Conservation (phyloP, 2,113 vertebrate species). For the Heterochromis multidens region DNA sequence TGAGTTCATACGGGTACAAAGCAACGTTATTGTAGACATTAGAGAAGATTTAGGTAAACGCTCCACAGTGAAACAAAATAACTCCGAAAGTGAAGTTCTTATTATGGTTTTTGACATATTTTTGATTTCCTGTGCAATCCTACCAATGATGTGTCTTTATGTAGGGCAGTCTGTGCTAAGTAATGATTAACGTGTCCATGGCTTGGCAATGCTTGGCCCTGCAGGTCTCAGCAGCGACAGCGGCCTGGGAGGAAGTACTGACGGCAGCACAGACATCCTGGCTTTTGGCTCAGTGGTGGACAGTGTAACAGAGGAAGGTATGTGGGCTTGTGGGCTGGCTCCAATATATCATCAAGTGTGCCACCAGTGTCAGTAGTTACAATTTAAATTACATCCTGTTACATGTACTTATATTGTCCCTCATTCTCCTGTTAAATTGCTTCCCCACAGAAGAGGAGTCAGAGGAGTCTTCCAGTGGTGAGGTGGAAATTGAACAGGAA, state of each 20-base stretch:
- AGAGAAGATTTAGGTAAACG: not conserved
- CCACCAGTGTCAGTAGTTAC: not conserved
- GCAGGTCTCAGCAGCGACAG: constrained; percentile 98
- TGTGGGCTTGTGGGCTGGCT: not conserved
- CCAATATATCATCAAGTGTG: not conserved
- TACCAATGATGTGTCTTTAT: not conserved
- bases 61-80: not conserved
- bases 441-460: constrained; percentile 69
- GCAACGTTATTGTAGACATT: not conserved
- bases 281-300: constrained; percentile 90
- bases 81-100: not conserved
- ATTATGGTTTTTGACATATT: not conserved
- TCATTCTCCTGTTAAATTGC: not conserved
- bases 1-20: not conserved
- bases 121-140: not conserved
- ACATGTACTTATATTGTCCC: not conserved
- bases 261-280: constrained; percentile 91
- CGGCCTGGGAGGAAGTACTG: constrained; percentile 91
- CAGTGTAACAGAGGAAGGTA: constrained; percentile 94
- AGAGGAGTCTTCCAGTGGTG: constrained; percentile 75
- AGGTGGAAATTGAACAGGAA: constrained; percentile 75
- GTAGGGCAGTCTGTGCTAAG: not conserved
- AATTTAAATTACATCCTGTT: not conserved
- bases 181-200: constrained; percentile 75
- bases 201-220: constrained; percentile 77